These are phyloP conservation scores for Euzophera pinguis DNA, from an alignment of 2,888 invertebrate genomes.

Conservation along the genomic window DNA sequence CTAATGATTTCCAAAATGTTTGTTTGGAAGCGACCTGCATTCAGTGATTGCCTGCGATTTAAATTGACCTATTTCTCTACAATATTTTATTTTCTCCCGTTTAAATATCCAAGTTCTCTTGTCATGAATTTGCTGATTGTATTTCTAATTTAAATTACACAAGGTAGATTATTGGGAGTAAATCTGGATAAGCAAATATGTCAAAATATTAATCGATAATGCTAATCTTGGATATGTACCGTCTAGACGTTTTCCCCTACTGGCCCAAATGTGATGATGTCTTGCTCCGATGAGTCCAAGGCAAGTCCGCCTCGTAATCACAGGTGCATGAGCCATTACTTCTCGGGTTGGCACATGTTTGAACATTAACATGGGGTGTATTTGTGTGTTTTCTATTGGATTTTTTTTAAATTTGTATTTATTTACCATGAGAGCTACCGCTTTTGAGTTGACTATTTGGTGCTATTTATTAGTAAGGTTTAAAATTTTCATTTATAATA, in stretches of 20 bases:
- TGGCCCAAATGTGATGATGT: slow-evolving; percentile 7
- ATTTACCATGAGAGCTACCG: too few species aligned
- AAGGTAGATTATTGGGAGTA: neutral
- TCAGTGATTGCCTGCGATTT: too few species aligned
- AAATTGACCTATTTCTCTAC: neutral
- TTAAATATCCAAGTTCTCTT: neutral
- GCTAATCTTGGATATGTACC: neutral
- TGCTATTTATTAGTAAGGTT: too few species aligned
- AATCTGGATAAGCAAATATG: neutral
- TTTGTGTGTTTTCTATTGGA: neutral
- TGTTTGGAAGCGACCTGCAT: too few species aligned
- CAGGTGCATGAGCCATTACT: slow-evolving; percentile 4
- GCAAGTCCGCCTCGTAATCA: slow-evolving; percentile 4
- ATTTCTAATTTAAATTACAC: neutral
- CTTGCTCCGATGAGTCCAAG: neutral
- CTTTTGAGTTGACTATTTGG: too few species aligned
- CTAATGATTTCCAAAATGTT: too few species aligned
- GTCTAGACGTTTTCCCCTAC: slow-evolving; percentile 6
- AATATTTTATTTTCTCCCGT: neutral
- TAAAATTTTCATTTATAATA: too few species aligned
- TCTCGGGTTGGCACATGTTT: neutral
- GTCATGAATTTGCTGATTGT: neutral
- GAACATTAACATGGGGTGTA: slow-evolving; percentile 14
- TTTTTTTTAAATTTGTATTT: too few species aligned
- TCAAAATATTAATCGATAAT: neutral